Evolutionary conservation across 1,140 invertebrate genomes (phyloP).

Genomic region (Pseudachorutes palmiensis): DNA sequence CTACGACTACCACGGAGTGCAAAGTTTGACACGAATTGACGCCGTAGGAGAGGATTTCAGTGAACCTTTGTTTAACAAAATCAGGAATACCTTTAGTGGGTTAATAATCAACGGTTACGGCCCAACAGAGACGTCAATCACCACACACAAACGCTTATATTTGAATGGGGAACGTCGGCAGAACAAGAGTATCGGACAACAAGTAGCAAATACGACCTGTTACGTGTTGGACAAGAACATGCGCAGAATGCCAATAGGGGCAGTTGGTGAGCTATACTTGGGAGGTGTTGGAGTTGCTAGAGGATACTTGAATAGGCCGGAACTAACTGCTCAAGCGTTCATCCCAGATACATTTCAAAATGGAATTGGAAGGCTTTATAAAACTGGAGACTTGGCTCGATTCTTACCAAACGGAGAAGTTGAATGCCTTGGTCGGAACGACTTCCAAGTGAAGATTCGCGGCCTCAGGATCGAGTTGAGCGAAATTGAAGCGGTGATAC

Average conservation of each 20-base stretch:
- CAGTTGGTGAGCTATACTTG: conserved; percentile 14
- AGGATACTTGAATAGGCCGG: conserved; percentile 8
- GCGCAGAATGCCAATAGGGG: not conserved
- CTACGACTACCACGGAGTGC: not conserved
- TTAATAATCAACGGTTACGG: conserved; percentile 15
- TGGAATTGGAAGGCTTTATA: not conserved
- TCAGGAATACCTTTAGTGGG: conserved; percentile 1
- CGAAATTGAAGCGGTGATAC: conserved; percentile 15
- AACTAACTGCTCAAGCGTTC: conserved; percentile 4
- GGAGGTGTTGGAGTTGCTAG: conserved; percentile 6
- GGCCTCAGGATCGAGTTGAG: conserved; percentile 20
- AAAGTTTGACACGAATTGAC: conserved; percentile 7
- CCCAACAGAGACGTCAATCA: conserved; percentile 18
- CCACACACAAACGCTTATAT: not conserved
- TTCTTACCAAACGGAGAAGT: conserved; percentile 3
- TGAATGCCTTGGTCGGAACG: conserved; percentile 9
- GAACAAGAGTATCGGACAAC: conserved; percentile 19
- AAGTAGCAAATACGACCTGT: not conserved
- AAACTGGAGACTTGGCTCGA: conserved; percentile 16
- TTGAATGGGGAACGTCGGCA: not conserved
- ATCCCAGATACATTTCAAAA: not conserved
- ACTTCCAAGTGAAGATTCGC: conserved; percentile 22
- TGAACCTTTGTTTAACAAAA: not conserved
- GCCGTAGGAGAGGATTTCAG: conserved; percentile 11
- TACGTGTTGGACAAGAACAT: not conserved